Base-by-base conservation (phyloP, 2,113 vertebrate genomes). In the Chionis minor region DNA sequence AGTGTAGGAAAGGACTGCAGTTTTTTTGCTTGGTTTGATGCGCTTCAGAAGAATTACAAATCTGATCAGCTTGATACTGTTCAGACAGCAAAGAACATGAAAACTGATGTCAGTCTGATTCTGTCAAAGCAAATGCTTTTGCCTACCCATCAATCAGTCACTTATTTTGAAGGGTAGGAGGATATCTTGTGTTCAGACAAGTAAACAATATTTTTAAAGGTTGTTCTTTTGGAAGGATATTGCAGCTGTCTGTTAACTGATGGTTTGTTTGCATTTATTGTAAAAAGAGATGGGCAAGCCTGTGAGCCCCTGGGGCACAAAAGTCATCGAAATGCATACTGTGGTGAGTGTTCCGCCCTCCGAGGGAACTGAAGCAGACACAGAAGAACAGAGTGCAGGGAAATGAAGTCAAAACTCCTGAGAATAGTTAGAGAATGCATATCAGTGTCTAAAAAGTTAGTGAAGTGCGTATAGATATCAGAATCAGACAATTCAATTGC, bases 11-110 rank as follows among this genome's bases (percentile, higher is more conserved):
- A 33, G 84, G 35, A 77, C 62, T 92, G 18, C 9, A 26, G 19
- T 63, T 81, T 78, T 96, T 82, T 88, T 80, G 44, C 35, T 90
- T 82, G 78, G n/a, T 77, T 93, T 95, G 88, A 58, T 92, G 86
- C 81, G 58, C 80, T 97, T 95, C 90, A 71, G 81, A 55, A 96
- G 75, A 90, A 92, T 87, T 92, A 84, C 77, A 79, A 72, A 81
- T 94, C 69, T 81, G 77, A 92, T 95, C 83, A 87, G 56, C 45
- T 90, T 74, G 92, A 47, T 90, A 49, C 44, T 80, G 65, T 89
- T 96, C 91, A 97, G 96, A 92, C 93, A 96, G 83, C 80, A 87
- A 63, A 83, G 94, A 93, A 94, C 94, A 87, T 92, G 84, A 96
- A 94, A 97, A 89, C 80, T 62, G 77, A 94, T 92, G 93, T 71